A percentile compares a stretch with the other conserved stretches of the same genome.
phyloP scores from a whole-genome alignment of 1,140 invertebrate genomes.

The Drosophila insularis region DNA sequence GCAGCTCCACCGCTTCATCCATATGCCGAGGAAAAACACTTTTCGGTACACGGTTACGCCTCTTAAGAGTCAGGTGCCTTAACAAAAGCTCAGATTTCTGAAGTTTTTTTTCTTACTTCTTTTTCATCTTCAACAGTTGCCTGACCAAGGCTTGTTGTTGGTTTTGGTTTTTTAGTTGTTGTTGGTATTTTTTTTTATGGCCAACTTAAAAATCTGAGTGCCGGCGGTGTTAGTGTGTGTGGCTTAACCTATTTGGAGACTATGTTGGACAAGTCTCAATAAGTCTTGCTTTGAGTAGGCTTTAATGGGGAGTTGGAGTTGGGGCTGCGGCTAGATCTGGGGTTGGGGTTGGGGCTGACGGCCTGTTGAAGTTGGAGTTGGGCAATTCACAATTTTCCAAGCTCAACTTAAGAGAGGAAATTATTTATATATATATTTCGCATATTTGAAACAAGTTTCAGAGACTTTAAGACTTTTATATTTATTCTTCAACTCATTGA shows the following conservation, averaged over 20 bases:
- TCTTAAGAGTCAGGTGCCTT: conserved; percentile 67
- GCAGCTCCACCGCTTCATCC: conserved; percentile 3
- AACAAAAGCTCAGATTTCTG: conserved; percentile 67
- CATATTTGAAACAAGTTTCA: neutral
- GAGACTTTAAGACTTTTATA: neutral
- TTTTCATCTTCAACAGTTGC: conserved; percentile 29
- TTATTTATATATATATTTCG: conserved; percentile 2
- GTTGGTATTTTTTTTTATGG: conserved; percentile 47
- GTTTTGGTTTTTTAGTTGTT: conserved; percentile 33
- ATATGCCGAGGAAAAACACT: conserved; percentile 29
- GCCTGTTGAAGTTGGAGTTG: neutral
- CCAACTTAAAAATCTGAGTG: conserved; percentile 58
- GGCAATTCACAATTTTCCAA: conserved; percentile 7
- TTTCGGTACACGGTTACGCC: conserved; percentile 51
- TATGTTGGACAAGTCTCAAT: conserved; percentile 51
- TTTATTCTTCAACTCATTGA: neutral
- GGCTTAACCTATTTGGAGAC: conserved; percentile 63
- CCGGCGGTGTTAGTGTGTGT: conserved; percentile 21
- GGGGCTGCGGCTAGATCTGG: neutral
- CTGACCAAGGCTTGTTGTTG: conserved; percentile 49
- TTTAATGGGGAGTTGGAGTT: conserved; percentile 22
- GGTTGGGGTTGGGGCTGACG: neutral
- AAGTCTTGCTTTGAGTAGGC: conserved; percentile 28
- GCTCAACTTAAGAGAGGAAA: neutral
- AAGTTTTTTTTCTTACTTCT: conserved; percentile 16